phyloP scores from a whole-genome alignment of 2,113 vertebrate genomes.

The Drymodes brunneopygia region DNA sequence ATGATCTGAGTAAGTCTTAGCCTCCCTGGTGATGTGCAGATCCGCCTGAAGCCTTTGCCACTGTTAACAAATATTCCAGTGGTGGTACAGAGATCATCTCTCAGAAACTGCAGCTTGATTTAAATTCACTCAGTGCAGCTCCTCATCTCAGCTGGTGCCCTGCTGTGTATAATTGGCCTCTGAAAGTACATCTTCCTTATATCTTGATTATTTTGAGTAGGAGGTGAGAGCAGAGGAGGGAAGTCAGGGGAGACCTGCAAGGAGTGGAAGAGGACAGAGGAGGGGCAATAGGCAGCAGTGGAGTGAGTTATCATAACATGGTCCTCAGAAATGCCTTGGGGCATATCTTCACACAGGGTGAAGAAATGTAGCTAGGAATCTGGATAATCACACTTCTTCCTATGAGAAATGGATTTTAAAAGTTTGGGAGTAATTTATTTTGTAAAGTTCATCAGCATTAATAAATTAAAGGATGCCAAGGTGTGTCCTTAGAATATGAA shows the following conservation, averaged over 20 bases:
- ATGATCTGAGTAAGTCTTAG: not conserved
- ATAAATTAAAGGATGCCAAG: not conserved
- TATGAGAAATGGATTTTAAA: not conserved
- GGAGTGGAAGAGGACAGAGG: not conserved
- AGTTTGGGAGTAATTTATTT: not conserved
- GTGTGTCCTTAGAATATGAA: not conserved
- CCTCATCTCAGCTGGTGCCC: constrained; percentile 4
- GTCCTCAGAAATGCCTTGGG: not conserved
- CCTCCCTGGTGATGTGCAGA: not conserved
- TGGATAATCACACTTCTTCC: not conserved
- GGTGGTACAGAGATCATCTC: not conserved
- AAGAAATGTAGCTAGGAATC: not conserved
- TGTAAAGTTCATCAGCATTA: not conserved
- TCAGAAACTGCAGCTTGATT: constrained; percentile 42
- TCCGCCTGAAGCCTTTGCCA: not conserved
- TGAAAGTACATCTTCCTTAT: constrained; percentile 16
- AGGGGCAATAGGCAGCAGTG: not conserved
- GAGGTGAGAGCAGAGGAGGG: not conserved
- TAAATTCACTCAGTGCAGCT: constrained; percentile 42
- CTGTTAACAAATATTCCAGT: not conserved
- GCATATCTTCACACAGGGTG: not conserved
- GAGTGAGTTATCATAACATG: not conserved
- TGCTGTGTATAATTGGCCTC: constrained; percentile 52
- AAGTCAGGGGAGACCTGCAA: not conserved
- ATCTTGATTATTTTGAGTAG: constrained; percentile 28